These are phyloP conservation scores for Paedocypris sp. DNA, from an alignment of 2,113 vertebrate genomes.

Conservation along the genomic window DNA sequence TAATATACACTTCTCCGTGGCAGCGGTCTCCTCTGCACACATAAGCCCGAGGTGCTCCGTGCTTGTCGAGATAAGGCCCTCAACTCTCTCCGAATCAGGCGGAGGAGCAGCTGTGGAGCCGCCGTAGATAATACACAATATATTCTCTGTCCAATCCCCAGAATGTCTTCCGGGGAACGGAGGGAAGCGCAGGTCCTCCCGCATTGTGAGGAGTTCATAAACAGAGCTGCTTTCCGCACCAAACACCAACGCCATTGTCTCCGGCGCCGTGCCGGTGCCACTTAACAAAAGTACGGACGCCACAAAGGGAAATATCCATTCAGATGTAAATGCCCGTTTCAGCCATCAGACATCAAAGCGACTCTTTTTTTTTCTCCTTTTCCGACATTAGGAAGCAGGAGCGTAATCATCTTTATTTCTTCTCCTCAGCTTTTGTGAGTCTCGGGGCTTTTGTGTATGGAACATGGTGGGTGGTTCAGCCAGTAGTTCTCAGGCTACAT, in stretches of 20 bases:
- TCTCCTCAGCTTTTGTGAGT: conserved; percentile 24
- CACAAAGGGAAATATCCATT: conserved; percentile 41
- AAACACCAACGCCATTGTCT: conserved; percentile 49
- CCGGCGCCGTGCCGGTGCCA: conserved; percentile 34
- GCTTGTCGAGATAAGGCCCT: conserved; percentile 45
- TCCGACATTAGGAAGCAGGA: conserved; percentile 32
- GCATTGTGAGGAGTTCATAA: conserved; percentile 42
- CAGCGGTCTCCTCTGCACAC: conserved; percentile 26
- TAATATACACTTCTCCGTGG: conserved; percentile 41
- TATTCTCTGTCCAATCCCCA: conserved; percentile 48
- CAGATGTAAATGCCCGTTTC: conserved; percentile 51
- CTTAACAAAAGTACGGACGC: conserved; percentile 45
- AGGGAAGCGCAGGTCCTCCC: conserved; percentile 34
- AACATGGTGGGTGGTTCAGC: conserved; percentile 36
- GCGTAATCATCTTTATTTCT: conserved; percentile 39
- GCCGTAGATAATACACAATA: conserved; percentile 43
- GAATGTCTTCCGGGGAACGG: conserved; percentile 48
- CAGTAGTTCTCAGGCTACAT: conserved; percentile 30
- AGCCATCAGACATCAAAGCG: conserved; percentile 45
- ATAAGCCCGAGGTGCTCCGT: conserved; percentile 45
- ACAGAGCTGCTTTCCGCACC: conserved; percentile 40
- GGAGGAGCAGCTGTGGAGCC: conserved; percentile 42
- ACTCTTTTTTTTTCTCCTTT: conserved; percentile 33
- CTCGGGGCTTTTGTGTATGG: conserved; percentile 1
- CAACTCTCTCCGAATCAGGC: conserved; percentile 38